phyloP scores from a whole-genome alignment of 2,797 vertebrate species.

The Galaxias olidus region DNA sequence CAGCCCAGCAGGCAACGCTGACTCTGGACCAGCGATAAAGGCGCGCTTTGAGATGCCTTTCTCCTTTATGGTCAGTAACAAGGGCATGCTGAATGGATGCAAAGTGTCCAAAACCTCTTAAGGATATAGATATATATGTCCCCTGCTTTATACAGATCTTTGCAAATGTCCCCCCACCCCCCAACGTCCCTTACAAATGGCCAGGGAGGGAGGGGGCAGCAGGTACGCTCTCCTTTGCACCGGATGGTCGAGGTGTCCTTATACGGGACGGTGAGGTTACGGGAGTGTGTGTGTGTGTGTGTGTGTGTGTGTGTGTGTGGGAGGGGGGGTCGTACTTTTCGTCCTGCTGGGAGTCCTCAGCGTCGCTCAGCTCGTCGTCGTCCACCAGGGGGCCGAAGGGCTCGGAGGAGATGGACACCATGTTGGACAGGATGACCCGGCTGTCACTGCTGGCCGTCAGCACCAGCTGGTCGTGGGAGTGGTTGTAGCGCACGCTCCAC shows the following conservation, averaged over 20 bases:
- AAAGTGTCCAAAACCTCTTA: too few species aligned
- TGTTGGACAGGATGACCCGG: constrained; percentile 97
- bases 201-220: too few species aligned
- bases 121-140: too few species aligned
- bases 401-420: constrained; percentile 99
- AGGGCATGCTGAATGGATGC: too few species aligned
- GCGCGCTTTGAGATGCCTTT: too few species aligned
- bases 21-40: too few species aligned
- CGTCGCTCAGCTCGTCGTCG: constrained; percentile 93
- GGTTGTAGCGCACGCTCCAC: constrained; percentile 98
- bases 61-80: too few species aligned
- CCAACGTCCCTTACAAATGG: too few species aligned
- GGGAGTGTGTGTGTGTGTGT: neutral
- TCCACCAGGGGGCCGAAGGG: constrained; percentile 96
- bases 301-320: neutral
- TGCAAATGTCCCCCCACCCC: too few species aligned
- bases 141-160: too few species aligned
- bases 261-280: neutral
- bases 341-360: constrained; percentile 88
- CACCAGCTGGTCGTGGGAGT: constrained; percentile 96
- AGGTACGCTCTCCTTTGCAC: too few species aligned
- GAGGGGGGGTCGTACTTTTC: constrained; percentile 81
- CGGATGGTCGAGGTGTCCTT: neutral
- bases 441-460: constrained; percentile 97
- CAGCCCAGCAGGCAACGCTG: too few species aligned